These are phyloP conservation scores for Saccopteryx leptura DNA, from an alignment of 2,113 vertebrate genomes.

Conservation along the genomic window DNA sequence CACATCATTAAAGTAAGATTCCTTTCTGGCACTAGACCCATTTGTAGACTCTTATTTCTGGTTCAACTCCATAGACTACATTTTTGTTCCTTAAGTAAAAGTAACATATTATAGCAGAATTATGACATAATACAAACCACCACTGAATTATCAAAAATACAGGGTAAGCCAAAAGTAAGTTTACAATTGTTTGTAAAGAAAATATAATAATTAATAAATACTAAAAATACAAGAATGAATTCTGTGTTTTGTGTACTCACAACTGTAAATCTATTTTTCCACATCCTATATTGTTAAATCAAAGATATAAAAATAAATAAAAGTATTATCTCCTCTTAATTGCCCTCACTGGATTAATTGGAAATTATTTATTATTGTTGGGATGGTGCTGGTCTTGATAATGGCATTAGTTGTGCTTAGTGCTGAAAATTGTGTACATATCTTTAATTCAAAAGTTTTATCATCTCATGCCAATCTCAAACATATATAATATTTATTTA, in stretches of 20 bases:
- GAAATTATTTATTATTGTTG: background rate
- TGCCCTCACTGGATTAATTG: background rate
- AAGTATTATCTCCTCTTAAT: background rate
- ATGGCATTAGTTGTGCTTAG: background rate
- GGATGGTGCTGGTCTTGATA: background rate
- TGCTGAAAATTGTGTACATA: background rate
- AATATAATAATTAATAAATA: no score
- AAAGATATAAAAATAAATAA: background rate
- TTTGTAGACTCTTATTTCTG: background rate
- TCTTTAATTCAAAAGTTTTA: background rate
- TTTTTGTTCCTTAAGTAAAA: slow-evolving; percentile 1
- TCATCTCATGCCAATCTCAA: background rate
- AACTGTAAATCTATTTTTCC: no score
- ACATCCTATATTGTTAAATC: background rate
- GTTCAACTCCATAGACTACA: background rate
- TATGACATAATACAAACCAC: background rate
- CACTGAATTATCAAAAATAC: background rate
- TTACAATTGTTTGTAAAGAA: no score
- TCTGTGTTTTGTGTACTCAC: no score
- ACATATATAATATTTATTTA: background rate
- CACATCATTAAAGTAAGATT: background rate
- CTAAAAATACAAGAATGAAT: no score
- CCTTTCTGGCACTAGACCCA: background rate
- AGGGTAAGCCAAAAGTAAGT: no score
- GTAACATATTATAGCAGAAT: background rate